Evolutionary conservation across 2,797 vertebrate genomes (phyloP), one percentile per base, ranked within the genome.

Genomic region (Gallinago solitaria): DNA sequence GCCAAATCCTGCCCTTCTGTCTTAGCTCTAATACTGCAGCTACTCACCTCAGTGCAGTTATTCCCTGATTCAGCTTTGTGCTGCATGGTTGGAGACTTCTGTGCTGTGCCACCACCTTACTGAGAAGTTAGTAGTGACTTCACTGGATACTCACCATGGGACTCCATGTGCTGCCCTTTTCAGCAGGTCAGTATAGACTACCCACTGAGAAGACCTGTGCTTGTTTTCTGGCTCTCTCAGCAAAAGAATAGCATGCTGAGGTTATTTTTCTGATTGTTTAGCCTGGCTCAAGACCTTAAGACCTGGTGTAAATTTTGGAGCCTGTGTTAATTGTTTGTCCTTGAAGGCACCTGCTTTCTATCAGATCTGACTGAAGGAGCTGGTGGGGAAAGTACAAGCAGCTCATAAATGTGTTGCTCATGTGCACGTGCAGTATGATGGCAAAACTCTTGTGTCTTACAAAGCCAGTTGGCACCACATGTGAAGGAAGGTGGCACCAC

Each of bases 401-500:
- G 6, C 45, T 21, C 4, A 0, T 61, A 37, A 51, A 35, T 1
- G 1, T 7, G 4, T 56, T 84, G 10, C 32, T 45, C 69, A 9
- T 13, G 9, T 16, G 43, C 9, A 32, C 4, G 1, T 9, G 39
- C 35, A 48, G 6, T 43, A 16, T 2, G 5, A 21, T 30, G 20
- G 24, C 60, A 86, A 76, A 89, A 16, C 15, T 7, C 43, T 30
- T 0, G 1, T 37, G 60, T 59, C n/a, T 41, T 64, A 12, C 48
- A 30, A 77, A 82, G 27, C 54, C 37, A 9, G 18, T 8, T 57
- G 73, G 19, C n/a, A 83, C 33, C 15, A 28, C 2, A 3, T 24
- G 16, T 19, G 37, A 39, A 65, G 30, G 25, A 51, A n/a, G 21
- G 69, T 37, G 56, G n/a, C 30, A 41, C 9, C 10, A 5, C 60